Percentiles rank a stretch among this genome's conserved stretches.
Evolutionary conservation across 2,888 invertebrate genomes (phyloP).

Genomic region (Merodon equestris): DNA sequence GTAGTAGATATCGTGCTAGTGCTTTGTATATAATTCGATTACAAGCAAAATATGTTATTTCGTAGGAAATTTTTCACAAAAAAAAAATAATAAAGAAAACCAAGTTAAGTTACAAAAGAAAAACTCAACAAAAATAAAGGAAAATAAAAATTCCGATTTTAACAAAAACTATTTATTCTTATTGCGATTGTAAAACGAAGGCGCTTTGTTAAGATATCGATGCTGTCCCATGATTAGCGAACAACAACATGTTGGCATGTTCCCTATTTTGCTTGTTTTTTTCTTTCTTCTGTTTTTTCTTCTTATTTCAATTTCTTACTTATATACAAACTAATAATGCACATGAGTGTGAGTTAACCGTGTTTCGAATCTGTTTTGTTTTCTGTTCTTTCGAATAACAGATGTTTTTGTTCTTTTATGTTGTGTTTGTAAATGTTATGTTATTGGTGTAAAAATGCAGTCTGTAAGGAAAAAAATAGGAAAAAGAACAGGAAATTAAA

Average conservation of each 20-base stretch:
- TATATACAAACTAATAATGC: slow-evolving; percentile 51
- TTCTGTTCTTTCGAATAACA: background rate
- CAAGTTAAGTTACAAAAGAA: slow-evolving; percentile 6
- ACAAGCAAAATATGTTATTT: slow-evolving; percentile 44
- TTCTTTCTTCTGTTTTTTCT: slow-evolving; percentile 11
- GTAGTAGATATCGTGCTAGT: slow-evolving; percentile 22
- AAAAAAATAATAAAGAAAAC: slow-evolving; percentile 17
- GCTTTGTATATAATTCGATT: slow-evolving; percentile 34
- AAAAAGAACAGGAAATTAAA: slow-evolving; percentile 63
- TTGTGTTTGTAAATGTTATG: slow-evolving; percentile 50
- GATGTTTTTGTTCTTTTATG: slow-evolving; percentile 18
- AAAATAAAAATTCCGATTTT: slow-evolving; percentile 38
- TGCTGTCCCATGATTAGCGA: slow-evolving; percentile 56
- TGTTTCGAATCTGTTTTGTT: slow-evolving; percentile 18
- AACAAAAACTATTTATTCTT: slow-evolving; percentile 45
- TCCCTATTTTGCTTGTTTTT: slow-evolving; percentile 1
- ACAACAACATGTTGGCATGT: slow-evolving; percentile 57
- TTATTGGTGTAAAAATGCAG: slow-evolving; percentile 65
- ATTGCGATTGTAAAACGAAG: slow-evolving; percentile 52
- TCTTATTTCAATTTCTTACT: slow-evolving; percentile 33
- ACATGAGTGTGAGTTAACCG: slow-evolving; percentile 39
- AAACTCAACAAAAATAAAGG: slow-evolving; percentile 35
- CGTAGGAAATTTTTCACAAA: no score
- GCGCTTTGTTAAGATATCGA: slow-evolving; percentile 63
- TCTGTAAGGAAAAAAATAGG: slow-evolving; percentile 69